Conservation (phyloP, 2,113 vertebrate species). For the Chaetura pelagica region DNA sequence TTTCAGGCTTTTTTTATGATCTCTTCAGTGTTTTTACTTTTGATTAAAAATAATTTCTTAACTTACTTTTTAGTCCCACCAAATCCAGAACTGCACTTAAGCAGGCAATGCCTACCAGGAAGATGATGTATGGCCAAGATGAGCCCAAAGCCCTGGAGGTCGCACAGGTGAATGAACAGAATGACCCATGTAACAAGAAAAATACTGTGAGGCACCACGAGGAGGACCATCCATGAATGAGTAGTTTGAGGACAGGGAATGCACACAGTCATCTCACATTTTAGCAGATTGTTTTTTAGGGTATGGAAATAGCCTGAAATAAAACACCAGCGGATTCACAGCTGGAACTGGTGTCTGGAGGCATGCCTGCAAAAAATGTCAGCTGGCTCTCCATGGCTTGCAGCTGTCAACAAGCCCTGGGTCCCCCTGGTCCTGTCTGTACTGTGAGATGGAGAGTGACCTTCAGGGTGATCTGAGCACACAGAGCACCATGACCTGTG, state of each 20-base stretch:
- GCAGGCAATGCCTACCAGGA: not conserved
- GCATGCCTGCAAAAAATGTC: not conserved
- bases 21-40: not conserved
- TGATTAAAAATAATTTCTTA: not conserved
- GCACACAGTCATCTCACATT: not conserved
- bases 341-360: not conserved
- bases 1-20: not conserved
- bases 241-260: not conserved
- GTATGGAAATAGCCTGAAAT: not conserved
- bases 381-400: not conserved
- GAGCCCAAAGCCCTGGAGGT: not conserved
- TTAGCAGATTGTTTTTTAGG: not conserved
- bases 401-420: not conserved
- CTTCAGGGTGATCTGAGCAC: not conserved
- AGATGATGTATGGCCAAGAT: not conserved
- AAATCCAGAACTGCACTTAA: not conserved
- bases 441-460: not conserved
- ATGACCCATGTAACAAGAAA: not conserved
- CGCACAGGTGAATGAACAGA: not conserved
- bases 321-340: not conserved
- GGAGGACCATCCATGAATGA: not conserved
- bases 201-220: not conserved
- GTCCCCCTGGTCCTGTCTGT: not conserved
- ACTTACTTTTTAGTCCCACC: not conserved
- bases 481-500: not conserved